Base-by-base conservation (phyloP, 1,140 invertebrate species). In the Drosophila gunungcola region DNA sequence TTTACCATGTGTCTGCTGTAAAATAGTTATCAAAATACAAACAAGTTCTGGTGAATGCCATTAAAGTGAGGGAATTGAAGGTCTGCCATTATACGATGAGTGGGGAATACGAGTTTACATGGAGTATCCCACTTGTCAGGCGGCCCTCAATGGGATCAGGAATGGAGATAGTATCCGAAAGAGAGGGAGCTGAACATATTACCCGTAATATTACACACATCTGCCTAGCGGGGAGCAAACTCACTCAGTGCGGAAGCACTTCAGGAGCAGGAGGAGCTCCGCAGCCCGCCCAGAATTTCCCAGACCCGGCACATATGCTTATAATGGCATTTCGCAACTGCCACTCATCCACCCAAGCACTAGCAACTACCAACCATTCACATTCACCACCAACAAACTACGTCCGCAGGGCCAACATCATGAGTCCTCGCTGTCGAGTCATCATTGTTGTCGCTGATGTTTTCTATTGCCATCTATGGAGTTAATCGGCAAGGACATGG, bases 241-340 rank as follows among this genome's bases (percentile, higher is more conserved):
- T 56, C 58, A 58, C 57, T 42, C 62, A 39, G 57, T 63, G 67
- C 76, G 80, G 76, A 84, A 72, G 63, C 60, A 67, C 73, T 77
- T 80, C 67, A 80, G 73, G 55, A 43, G 63, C 13, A 29, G 39
- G 53, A 41, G 27, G 53, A 27, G 21, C 13, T 12, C 9, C 16
- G 34, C 42, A 39, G 29, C 39, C n/a, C 51, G n/a, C 46, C 12
- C 27, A 29, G 46, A 48, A 54, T 52, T 42, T 58, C 39, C 64
- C 13, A 48, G 64, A 61, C 61, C 69, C 53, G 53, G 49, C 80
- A 88, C 84, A 88, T 88, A 88, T 88, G 83, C 69, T 88, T 83
- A 73, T 89, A 88, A 88, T 88, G 80, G 76, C 68, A 68, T 78
- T 80, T 88, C 77, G 64, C 86, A 83, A 84, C 80, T 60, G 84